Evolutionary conservation across 2,888 invertebrate genomes (phyloP).

Genomic region (Tachina grossa): DNA sequence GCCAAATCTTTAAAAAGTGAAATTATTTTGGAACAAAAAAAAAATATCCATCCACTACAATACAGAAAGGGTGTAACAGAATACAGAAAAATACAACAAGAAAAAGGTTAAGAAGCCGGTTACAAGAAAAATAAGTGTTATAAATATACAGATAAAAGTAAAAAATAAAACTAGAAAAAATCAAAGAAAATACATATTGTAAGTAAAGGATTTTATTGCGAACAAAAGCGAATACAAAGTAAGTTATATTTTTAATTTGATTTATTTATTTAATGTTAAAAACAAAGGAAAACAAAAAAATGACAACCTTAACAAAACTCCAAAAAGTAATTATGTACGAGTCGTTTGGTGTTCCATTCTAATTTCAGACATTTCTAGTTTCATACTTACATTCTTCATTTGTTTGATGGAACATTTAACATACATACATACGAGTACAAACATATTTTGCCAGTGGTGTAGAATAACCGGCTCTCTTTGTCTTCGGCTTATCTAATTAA

Average conservation of each 20-base stretch:
- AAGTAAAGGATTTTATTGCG: slow-evolving; percentile 43
- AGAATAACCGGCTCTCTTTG: slow-evolving; percentile 61
- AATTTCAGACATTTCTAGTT: neutral
- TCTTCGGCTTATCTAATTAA: slow-evolving; percentile 60
- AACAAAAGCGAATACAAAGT: slow-evolving; percentile 41
- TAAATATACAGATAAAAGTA: slow-evolving; percentile 53
- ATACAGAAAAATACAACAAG: slow-evolving; percentile 62
- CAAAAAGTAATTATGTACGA: neutral
- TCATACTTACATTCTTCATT: no score
- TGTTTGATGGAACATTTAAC: neutral
- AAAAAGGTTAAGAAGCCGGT: slow-evolving; percentile 64
- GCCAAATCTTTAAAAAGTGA: slow-evolving; percentile 41
- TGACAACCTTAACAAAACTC: neutral
- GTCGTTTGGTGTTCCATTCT: neutral
- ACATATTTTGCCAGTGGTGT: slow-evolving; percentile 26
- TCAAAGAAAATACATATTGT: slow-evolving; percentile 33
- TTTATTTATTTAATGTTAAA: neutral
- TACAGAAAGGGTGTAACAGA: slow-evolving; percentile 69
- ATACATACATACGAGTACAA: no score
- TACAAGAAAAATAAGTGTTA: slow-evolving; percentile 52
- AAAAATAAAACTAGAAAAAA: slow-evolving; percentile 34
- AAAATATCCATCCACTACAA: slow-evolving; percentile 22
- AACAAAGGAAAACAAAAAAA: neutral
- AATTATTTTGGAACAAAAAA: slow-evolving; percentile 53
- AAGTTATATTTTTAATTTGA: slow-evolving; percentile 30